Evolutionary conservation across 2,113 vertebrate species (phyloP).

Genomic region (Zapornia atra): DNA sequence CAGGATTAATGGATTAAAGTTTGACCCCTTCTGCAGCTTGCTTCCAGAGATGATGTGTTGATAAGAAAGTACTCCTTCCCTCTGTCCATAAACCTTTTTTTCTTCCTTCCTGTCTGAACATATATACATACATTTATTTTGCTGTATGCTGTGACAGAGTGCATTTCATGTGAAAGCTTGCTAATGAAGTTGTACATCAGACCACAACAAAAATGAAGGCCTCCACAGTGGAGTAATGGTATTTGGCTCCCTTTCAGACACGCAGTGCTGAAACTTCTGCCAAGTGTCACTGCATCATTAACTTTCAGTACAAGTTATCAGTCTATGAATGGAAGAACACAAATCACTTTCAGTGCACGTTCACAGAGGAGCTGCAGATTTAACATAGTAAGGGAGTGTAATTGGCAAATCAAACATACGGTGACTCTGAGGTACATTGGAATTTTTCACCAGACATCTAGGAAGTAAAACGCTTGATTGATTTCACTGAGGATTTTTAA

Average conservation of each 20-base stretch:
- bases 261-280: constrained; percentile 59
- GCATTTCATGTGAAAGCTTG: constrained; percentile 5
- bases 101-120: not conserved
- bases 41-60: not conserved
- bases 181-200: constrained; percentile 59
- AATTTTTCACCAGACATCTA: constrained; percentile 5
- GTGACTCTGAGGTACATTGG: not conserved
- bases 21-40: not conserved
- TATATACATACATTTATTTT: not conserved
- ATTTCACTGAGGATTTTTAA: constrained; percentile 22
- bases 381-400: not conserved
- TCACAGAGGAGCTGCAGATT: constrained; percentile 41
- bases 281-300: constrained; percentile 73
- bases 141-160: constrained; percentile 4
- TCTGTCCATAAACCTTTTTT: not conserved
- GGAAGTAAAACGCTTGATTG: not conserved
- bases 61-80: constrained; percentile 14
- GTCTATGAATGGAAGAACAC: constrained; percentile 59
- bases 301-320: constrained; percentile 68
- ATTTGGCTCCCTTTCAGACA: constrained; percentile 69
- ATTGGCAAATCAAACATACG: constrained; percentile 37
- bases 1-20: not conserved
- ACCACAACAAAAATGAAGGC: constrained; percentile 52
- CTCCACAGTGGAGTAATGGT: constrained; percentile 42
- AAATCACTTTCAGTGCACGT: constrained; percentile 44